These are phyloP conservation scores for Urocitellus parryii DNA, from an alignment of 2,113 vertebrate species.

Conservation along the genomic window DNA sequence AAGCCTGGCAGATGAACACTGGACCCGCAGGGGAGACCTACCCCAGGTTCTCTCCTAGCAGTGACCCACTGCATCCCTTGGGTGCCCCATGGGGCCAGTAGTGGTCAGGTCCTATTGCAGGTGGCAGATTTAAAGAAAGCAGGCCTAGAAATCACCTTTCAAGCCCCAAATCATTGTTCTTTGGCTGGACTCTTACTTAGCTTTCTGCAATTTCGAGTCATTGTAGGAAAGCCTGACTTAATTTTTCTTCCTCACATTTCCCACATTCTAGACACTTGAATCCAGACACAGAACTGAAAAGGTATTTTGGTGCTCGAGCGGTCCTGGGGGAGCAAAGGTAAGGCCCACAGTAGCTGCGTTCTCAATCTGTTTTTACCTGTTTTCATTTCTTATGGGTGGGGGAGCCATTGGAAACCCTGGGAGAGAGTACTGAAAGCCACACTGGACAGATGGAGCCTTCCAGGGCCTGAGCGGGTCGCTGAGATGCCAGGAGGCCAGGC, in stretches of 20 bases:
- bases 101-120: rapidly evolving
- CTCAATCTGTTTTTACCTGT: background rate
- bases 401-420: background rate
- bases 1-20: too few species aligned
- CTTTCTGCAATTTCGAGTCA: background rate
- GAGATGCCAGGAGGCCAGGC: rapidly evolving
- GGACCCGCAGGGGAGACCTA: background rate
- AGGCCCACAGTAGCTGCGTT: background rate
- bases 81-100: rapidly evolving
- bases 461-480: background rate
- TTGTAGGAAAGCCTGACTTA: background rate
- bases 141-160: background rate
- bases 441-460: background rate
- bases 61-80: background rate
- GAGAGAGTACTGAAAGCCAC: background rate
- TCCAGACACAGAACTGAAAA: slow-evolving; percentile 97
- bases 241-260: slow-evolving; percentile 34
- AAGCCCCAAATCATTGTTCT: background rate
- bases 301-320: slow-evolving; percentile 97
- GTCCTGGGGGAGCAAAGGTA: slow-evolving; percentile 97
- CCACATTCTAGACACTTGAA: slow-evolving; percentile 93
- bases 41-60: background rate
- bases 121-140: background rate
- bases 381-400: background rate
- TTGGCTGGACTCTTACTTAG: background rate